Evolutionary conservation across 2,113 vertebrate genomes (phyloP), one percentile per base, ranked within the genome.

Genomic region (Plecotus auritus): DNA sequence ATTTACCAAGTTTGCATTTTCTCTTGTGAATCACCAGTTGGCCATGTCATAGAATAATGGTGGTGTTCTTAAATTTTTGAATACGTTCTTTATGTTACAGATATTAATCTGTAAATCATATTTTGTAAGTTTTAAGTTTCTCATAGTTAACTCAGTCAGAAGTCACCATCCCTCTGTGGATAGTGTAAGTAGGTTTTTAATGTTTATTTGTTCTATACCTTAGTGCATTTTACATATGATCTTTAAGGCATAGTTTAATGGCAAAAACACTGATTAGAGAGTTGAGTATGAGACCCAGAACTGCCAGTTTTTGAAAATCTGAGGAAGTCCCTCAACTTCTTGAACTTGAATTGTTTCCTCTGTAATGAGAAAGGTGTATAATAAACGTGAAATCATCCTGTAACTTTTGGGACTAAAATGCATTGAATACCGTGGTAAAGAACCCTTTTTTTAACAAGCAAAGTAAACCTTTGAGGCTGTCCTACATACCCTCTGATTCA

Each of bases 1-100:
- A 61, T 91, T 91, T 85, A 89, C 35, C 64, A 54, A 54, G 35
- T 93, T 64, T 92, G 26, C 1, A 54, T 87, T 90, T 97, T 92
- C 6, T 94, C 37, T 40, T 92, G 16, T 73, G 45, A 90, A 47
- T 88, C 47, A 90, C 61, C n/a, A 73, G 49, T 92, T 74, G 35
- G 30, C 64, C 66, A 7, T 13, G 7, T 72, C 73, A 66, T 66
- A 81, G 74, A 92, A 70, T 92, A 84, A 88, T 69, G n/a, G 32
- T 73, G 37, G 54, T 76, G 30, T 18, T 82, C 16, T 88, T 88
- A 37, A 80, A 35, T 61, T 93, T 92, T 88, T 61, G 9, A 77
- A 18, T 56, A 74, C 84, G 54, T 23, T 84, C 5, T 61, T 2
- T 66, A 26, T 78, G 30, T 82, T 51, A 32, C 6, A 70, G 45